These are phyloP conservation scores for Hirtodrosophila alboralis DNA, from an alignment of 2,888 invertebrate species.

Conservation along the genomic window DNA sequence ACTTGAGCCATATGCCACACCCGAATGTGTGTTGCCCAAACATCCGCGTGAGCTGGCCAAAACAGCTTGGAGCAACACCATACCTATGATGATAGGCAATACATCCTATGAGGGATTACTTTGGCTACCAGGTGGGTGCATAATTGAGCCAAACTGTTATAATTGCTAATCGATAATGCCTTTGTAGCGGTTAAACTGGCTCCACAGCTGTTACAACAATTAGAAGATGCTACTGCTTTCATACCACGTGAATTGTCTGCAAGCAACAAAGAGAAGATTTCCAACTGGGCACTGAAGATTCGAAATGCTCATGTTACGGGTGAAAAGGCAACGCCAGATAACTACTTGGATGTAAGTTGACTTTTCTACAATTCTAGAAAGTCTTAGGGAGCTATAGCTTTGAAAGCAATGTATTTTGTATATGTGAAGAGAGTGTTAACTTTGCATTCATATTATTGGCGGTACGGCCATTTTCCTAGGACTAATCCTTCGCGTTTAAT, in stretches of 20 bases:
- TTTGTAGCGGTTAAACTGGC: slow-evolving; percentile 55
- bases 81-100: slow-evolving; percentile 82
- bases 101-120: slow-evolving; percentile 82
- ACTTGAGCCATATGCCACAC: slow-evolving; percentile 80
- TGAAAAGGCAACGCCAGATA: slow-evolving; percentile 69
- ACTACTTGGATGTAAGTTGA: slow-evolving; percentile 77
- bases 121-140: slow-evolving; percentile 64
- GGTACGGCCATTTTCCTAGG: too few relatives aligned
- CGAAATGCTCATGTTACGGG: slow-evolving; percentile 76
- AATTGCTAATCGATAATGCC: too few relatives aligned
- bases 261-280: slow-evolving; percentile 55
- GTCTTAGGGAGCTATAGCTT: neutral
- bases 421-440: too few relatives aligned
- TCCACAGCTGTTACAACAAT: slow-evolving; percentile 55
- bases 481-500: too few relatives aligned
- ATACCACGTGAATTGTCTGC: slow-evolving; percentile 77
- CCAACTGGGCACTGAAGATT: slow-evolving; percentile 65
- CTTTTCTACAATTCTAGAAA: neutral
- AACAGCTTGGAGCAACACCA: slow-evolving; percentile 82
- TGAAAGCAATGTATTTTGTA: too few relatives aligned
- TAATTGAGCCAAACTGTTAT: too few relatives aligned
- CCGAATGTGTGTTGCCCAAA: slow-evolving; percentile 81
- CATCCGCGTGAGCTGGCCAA: slow-evolving; percentile 80
- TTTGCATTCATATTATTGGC: too few relatives aligned
- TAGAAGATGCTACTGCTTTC: slow-evolving; percentile 65